Percentiles rank a stretch among this genome's conserved stretches.
Evolutionary conservation across 2,113 vertebrate genomes (phyloP).

Genomic region (Anolis sagrei): DNA sequence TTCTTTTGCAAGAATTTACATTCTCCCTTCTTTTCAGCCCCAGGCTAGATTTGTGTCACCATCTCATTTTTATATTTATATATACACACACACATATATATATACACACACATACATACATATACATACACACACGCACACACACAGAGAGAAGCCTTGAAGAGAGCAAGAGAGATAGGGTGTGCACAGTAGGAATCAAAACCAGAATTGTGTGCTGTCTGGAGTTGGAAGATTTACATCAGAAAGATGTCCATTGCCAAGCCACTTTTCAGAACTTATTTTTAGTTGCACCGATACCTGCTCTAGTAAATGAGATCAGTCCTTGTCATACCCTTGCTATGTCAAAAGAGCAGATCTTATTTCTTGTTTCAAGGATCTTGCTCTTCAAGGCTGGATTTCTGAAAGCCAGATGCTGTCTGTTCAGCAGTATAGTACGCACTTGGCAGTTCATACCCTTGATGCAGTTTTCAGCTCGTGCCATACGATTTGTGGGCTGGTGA

Average conservation of each 20-base stretch:
- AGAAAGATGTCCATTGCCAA: background rate
- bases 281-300: background rate
- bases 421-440: background rate
- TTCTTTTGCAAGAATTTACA: background rate
- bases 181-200: background rate
- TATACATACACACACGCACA: too few species aligned
- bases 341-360: background rate
- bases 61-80: too few species aligned
- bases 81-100: too few species aligned
- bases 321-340: background rate
- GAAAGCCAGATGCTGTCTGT: background rate
- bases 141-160: too few species aligned
- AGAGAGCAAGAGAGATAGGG: too few species aligned
- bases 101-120: too few species aligned
- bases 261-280: background rate
- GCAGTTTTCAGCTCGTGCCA: too few species aligned
- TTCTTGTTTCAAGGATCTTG: background rate
- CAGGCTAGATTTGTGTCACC: too few species aligned
- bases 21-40: background rate
- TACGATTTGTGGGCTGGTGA: too few species aligned
- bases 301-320: slow-evolving; percentile 1
- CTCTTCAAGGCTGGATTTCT: background rate
- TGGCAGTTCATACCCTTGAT: too few species aligned
- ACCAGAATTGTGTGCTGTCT: background rate
- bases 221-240: background rate